phyloP scores from a whole-genome alignment of 1,140 invertebrate genomes.

The Microplitis mediator region DNA sequence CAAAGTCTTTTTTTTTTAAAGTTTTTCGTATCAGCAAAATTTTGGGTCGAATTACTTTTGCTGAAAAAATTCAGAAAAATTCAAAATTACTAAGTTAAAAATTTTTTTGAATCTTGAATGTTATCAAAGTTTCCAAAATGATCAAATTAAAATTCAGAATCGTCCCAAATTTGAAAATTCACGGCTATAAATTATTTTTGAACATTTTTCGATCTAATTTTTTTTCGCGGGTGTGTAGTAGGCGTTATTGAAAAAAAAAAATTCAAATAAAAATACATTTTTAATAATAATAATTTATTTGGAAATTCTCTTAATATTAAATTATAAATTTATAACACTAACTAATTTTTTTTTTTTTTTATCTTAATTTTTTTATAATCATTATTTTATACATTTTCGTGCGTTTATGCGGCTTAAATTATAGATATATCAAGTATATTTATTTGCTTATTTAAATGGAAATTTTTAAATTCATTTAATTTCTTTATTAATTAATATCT shows the following conservation, averaged over 20 bases:
- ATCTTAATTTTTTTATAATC: not conserved
- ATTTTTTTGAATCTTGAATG: too few species aligned
- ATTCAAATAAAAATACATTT: slow-evolving; percentile 42
- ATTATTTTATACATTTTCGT: not conserved
- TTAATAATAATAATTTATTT: slow-evolving; percentile 54
- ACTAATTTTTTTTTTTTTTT: slow-evolving; percentile 39
- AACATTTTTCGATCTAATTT: too few species aligned
- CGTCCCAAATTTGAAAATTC: too few species aligned
- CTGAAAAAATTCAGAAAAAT: too few species aligned
- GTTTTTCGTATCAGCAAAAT: too few species aligned
- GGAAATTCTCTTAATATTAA: slow-evolving; percentile 54
- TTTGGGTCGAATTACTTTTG: too few species aligned
- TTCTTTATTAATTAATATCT: not conserved
- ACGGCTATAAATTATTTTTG: too few species aligned
- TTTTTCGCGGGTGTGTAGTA: too few species aligned
- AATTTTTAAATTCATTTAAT: not conserved
- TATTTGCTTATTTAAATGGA: not conserved
- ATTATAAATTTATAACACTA: slow-evolving; percentile 41
- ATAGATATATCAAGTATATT: not conserved
- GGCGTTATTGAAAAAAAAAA: slow-evolving; percentile 40
- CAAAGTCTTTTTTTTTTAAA: too few species aligned
- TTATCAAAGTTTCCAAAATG: too few species aligned
- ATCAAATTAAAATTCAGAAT: too few species aligned
- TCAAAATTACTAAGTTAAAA: too few species aligned
- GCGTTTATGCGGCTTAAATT: not conserved